Conservation (phyloP, 2,888 invertebrate species). For the Ochropacha duplaris region DNA sequence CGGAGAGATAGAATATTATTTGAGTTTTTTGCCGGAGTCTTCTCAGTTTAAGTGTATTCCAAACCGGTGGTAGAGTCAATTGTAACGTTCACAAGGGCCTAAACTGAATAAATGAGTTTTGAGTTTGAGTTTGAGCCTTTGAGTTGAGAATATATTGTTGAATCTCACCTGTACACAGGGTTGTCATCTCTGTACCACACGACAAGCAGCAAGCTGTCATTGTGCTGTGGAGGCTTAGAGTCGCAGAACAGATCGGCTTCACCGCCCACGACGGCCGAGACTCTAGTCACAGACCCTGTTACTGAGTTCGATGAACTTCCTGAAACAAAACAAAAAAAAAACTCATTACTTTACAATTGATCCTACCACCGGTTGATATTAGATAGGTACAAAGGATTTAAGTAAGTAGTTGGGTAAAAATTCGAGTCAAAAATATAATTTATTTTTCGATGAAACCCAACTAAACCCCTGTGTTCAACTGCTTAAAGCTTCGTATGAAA, state of each 20-base stretch:
- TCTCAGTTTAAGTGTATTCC: too few relatives aligned
- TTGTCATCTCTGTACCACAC: conserved; percentile 96
- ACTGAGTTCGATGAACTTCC: conserved; percentile 60
- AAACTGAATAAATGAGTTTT: too few relatives aligned
- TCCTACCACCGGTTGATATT: too few relatives aligned
- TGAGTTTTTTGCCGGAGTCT: too few relatives aligned
- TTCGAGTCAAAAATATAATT: conserved; percentile 37
- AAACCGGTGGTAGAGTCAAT: too few relatives aligned
- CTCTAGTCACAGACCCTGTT: conserved; percentile 81
- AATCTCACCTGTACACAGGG: conserved; percentile 92
- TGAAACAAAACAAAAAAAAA: conserved; percentile 27
- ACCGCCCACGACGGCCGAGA: conserved; percentile 88
- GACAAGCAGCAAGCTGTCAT: conserved; percentile 92
- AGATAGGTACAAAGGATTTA: too few relatives aligned
- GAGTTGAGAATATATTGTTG: too few relatives aligned
- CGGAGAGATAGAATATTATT: too few relatives aligned
- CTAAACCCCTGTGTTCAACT: conserved; percentile 49
- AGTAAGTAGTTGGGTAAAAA: neutral
- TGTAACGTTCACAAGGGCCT: too few relatives aligned
- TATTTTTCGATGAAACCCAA: conserved; percentile 22
- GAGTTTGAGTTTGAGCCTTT: too few relatives aligned
- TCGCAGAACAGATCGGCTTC: conserved; percentile 93
- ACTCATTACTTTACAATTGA: too few relatives aligned
- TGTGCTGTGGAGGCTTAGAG: conserved; percentile 88
- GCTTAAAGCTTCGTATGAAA: conserved; percentile 43